These are phyloP conservation scores for Muscina levida DNA, from an alignment of 2,888 invertebrate species.

Conservation along the genomic window DNA sequence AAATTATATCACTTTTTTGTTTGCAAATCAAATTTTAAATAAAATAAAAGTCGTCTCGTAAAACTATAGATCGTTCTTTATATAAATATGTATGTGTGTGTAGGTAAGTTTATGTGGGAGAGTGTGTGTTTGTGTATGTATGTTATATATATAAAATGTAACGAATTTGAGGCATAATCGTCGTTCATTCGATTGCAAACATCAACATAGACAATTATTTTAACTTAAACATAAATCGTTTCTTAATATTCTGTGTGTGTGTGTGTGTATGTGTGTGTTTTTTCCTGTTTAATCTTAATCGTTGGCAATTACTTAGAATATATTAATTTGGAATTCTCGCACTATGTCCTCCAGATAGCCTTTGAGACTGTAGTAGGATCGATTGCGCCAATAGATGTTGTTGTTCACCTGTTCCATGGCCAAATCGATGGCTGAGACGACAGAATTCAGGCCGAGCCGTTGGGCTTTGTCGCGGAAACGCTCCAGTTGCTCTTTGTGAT, in stretches of 20 bases:
- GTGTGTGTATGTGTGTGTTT: neutral
- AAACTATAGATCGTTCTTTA: slow-evolving; percentile 29
- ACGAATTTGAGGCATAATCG: slow-evolving; percentile 26
- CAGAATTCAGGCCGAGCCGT: slow-evolving; percentile 75
- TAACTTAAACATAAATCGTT: slow-evolving; percentile 15
- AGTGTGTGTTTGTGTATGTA: too few species aligned
- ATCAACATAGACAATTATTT: slow-evolving; percentile 33
- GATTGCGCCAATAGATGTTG: slow-evolving; percentile 79
- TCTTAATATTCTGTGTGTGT: neutral
- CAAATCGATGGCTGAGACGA: slow-evolving; percentile 76
- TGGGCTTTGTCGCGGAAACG: slow-evolving; percentile 75
- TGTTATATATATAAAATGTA: slow-evolving; percentile 5
- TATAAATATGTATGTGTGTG: too few species aligned
- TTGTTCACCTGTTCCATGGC: slow-evolving; percentile 79
- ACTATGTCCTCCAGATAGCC: slow-evolving; percentile 77
- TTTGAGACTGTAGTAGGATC: slow-evolving; percentile 78
- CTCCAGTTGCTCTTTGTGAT: slow-evolving; percentile 78
- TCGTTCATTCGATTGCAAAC: slow-evolving; percentile 47
- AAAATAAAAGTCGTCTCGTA: slow-evolving; percentile 22
- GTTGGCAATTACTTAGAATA: slow-evolving; percentile 71
- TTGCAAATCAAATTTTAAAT: slow-evolving; percentile 72
- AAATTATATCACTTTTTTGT: slow-evolving; percentile 77
- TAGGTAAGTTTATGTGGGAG: too few species aligned
- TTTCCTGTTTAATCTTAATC: slow-evolving; percentile 6
- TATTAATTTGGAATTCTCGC: slow-evolving; percentile 77